Conservation (phyloP, 2,113 vertebrate genomes). For the Eupsittula cactorum region DNA sequence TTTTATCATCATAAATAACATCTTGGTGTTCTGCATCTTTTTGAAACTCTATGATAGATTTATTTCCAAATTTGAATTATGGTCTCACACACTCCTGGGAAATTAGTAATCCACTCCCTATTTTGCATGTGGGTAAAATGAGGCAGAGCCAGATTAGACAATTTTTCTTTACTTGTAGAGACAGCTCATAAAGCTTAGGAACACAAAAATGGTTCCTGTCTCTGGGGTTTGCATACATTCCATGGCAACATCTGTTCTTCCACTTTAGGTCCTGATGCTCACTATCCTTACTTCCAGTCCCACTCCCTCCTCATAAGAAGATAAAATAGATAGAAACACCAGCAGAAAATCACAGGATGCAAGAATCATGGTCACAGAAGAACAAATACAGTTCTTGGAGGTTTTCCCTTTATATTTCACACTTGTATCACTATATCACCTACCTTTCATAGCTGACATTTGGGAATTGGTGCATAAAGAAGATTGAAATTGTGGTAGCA, state of each 20-base stretch:
- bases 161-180: background rate
- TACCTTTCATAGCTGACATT: background rate
- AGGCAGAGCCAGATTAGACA: background rate
- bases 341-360: background rate
- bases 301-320: background rate
- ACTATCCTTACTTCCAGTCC: too few species aligned
- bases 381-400: background rate
- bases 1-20: background rate
- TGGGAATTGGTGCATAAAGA: background rate
- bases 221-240: background rate
- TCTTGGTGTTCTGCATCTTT: background rate
- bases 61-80: background rate
- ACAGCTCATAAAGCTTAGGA: background rate
- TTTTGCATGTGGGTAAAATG: background rate
- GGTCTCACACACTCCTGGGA: background rate
- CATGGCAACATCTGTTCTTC: background rate
- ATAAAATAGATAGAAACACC: background rate
- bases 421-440: background rate
- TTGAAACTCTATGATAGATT: accelerated
- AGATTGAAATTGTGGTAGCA: background rate
- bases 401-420: background rate
- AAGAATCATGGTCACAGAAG: background rate
- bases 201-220: background rate
- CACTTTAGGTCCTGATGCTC: background rate
- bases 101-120: background rate